Evolutionary conservation across 2,797 vertebrate species (phyloP).

Genomic region (Podargus strigoides): DNA sequence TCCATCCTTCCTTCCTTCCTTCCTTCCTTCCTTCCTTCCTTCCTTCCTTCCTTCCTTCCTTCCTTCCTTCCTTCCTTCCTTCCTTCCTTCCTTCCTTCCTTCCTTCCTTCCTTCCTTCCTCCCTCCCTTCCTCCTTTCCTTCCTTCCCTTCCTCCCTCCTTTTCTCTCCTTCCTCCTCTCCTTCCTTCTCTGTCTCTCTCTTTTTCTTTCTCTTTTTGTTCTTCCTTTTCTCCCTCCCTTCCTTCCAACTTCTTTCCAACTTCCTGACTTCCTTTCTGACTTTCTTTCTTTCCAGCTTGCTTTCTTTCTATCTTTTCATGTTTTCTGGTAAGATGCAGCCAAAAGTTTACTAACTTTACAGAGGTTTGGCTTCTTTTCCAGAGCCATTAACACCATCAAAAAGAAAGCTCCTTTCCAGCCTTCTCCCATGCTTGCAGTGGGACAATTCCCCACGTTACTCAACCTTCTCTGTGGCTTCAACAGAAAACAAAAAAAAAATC

Average conservation of each 20-base stretch:
- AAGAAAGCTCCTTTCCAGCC: background rate
- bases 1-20: no score
- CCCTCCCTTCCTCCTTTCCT: no score
- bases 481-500: background rate
- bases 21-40: no score
- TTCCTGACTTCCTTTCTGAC: background rate
- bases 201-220: no score
- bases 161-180: no score
- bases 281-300: background rate
- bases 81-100: no score
- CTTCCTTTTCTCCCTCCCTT: no score
- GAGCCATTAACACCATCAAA: background rate
- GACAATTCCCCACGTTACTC: background rate
- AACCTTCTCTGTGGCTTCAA: background rate
- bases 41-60: no score
- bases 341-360: background rate
- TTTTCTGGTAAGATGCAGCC: background rate
- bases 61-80: no score
- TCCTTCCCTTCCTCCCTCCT: no score
- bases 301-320: background rate
- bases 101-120: background rate
- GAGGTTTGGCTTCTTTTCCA: background rate
- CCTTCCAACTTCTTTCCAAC: no score
- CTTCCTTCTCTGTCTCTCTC: rapidly evolving
- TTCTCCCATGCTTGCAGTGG: background rate